These are phyloP conservation scores for Dusona sp. DNA, from an alignment of 2,888 invertebrate genomes.

Conservation along the genomic window DNA sequence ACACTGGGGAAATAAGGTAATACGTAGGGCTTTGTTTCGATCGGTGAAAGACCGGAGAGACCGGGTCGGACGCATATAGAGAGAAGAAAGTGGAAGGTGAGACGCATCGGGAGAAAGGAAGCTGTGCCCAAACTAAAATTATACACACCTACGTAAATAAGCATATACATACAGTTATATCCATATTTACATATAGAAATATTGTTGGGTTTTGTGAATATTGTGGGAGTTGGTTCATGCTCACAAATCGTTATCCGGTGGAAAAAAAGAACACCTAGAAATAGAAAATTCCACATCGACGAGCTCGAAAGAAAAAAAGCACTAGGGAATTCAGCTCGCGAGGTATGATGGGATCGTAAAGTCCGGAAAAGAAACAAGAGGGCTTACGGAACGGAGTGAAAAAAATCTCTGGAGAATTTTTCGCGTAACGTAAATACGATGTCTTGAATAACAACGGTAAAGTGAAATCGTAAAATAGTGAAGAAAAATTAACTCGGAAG, in stretches of 20 bases:
- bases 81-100: slow-evolving; percentile 63
- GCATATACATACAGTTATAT: neutral
- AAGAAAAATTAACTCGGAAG: neutral
- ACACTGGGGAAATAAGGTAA: slow-evolving; percentile 82
- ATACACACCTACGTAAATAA: slow-evolving; percentile 39
- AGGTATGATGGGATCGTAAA: slow-evolving; percentile 34
- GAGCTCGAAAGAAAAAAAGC: slow-evolving; percentile 72
- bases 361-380: slow-evolving; percentile 4
- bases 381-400: slow-evolving; percentile 1
- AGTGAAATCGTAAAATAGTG: slow-evolving; percentile 13
- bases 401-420: slow-evolving; percentile 28
- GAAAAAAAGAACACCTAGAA: neutral
- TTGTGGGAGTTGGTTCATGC: slow-evolving; percentile 40
- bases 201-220: slow-evolving; percentile 28
- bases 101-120: slow-evolving; percentile 67
- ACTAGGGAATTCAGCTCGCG: slow-evolving; percentile 48
- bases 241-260: slow-evolving; percentile 54
- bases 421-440: slow-evolving; percentile 22
- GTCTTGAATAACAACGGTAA: slow-evolving; percentile 3
- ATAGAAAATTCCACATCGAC: slow-evolving; percentile 75
- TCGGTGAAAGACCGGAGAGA: slow-evolving; percentile 70
- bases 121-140: slow-evolving; percentile 62
- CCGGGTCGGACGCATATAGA: slow-evolving; percentile 42
- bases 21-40: slow-evolving; percentile 81
- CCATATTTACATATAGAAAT: slow-evolving; percentile 3